These are phyloP conservation scores for Helicoverpa armigera DNA, from an alignment of 1,140 invertebrate species.

Conservation along the genomic window DNA sequence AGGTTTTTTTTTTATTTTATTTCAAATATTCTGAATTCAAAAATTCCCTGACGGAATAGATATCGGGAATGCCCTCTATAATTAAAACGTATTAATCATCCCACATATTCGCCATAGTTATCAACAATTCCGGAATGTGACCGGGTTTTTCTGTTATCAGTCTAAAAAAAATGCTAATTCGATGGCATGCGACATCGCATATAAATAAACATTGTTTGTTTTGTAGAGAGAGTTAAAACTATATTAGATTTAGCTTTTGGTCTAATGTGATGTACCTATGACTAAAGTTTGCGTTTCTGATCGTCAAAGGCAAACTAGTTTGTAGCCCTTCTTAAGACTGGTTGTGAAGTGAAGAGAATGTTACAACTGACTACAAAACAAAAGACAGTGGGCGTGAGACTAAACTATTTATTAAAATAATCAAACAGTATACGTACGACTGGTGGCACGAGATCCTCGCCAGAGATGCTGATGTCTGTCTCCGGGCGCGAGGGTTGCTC, in stretches of 20 bases:
- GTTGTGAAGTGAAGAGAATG: too few species aligned
- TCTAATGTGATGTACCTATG: too few species aligned
- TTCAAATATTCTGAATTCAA: background rate
- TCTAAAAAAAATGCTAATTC: background rate
- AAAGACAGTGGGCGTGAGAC: too few species aligned
- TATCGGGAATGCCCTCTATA: background rate
- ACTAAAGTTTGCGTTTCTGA: too few species aligned
- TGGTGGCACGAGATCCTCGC: constrained; percentile 69
- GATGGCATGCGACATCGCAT: background rate
- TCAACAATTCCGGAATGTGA: background rate
- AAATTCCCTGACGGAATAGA: background rate
- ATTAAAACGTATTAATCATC: background rate
- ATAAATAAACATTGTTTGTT: background rate
- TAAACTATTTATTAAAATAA: background rate
- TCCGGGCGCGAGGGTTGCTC: constrained; percentile 72
- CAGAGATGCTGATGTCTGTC: constrained; percentile 78
- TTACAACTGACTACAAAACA: too few species aligned
- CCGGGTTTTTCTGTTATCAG: constrained; percentile 16
- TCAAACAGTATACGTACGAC: constrained; percentile 65
- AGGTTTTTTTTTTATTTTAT: background rate
- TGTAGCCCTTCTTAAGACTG: too few species aligned
- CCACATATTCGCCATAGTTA: background rate
- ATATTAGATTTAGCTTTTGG: too few species aligned
- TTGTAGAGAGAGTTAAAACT: too few species aligned
- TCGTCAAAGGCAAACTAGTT: too few species aligned